phyloP scores from a whole-genome alignment of 2,113 vertebrate genomes.

The Smithornis capensis region DNA sequence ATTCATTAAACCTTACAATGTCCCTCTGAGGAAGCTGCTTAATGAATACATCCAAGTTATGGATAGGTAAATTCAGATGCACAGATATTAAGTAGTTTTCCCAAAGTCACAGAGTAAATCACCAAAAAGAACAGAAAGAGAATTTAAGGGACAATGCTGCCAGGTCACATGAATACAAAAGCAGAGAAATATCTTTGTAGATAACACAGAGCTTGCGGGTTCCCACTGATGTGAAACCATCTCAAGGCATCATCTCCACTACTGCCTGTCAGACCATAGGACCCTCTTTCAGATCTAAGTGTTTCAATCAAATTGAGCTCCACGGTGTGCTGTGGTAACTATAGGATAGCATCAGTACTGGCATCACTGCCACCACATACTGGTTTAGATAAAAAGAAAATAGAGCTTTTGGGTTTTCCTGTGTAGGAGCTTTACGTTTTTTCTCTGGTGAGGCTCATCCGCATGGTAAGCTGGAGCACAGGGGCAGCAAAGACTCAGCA shows the following conservation, averaged over 20 bases:
- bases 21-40: conserved; percentile 4
- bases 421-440: not conserved
- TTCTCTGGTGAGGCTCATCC: not conserved
- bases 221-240: not conserved
- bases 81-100: not conserved
- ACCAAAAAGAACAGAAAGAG: not conserved
- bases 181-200: not conserved
- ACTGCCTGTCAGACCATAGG: not conserved
- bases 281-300: not conserved
- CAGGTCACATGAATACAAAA: not conserved
- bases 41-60: not conserved
- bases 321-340: not conserved
- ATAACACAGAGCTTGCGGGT: not conserved
- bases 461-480: fast-evolving
- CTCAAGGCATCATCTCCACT: not conserved
- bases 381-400: not conserved
- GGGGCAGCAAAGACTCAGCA: fast-evolving
- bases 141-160: not conserved
- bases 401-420: not conserved
- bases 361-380: not conserved
- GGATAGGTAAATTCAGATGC: not conserved
- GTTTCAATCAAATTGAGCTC: not conserved
- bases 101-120: not conserved
- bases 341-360: not conserved
- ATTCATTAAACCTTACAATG: not conserved